A percentile compares a stretch with the other conserved stretches of the same genome.
These are phyloP conservation scores for Bimastos eiseni DNA, from an alignment of 2,888 invertebrate species.

Conservation along the genomic window DNA sequence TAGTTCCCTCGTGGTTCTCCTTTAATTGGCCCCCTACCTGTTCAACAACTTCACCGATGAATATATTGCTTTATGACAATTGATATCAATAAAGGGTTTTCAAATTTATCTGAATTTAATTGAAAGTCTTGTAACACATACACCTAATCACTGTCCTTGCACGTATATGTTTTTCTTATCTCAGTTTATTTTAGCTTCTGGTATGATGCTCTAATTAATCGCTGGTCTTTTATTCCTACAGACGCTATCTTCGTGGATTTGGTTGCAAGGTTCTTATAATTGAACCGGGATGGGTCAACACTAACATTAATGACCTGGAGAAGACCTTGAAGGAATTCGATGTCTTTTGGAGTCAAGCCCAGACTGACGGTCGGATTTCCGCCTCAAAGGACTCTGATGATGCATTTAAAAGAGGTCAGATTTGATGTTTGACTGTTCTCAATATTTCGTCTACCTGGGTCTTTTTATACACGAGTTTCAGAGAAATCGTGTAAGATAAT, in stretches of 20 bases:
- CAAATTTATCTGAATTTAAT: no score
- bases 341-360: not conserved
- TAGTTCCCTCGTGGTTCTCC: no score
- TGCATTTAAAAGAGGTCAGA: not conserved
- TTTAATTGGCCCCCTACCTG: no score
- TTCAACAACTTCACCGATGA: no score
- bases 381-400: not conserved
- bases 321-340: not conserved
- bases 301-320: not conserved
- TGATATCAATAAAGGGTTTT: no score
- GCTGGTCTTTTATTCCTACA: not conserved
- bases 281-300: not conserved
- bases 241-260: not conserved
- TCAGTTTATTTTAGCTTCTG: not conserved
- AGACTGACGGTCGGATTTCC: not conserved
- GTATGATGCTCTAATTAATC: not conserved
- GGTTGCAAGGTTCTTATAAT: conserved; percentile 7
- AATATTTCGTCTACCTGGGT: not conserved
- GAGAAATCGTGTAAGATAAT: no score
- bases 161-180: not conserved
- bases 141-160: no score
- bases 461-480: no score
- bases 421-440: not conserved
- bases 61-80: no score
- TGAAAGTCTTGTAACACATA: not conserved